A percentile compares a stretch with the other conserved stretches of the same genome.
phyloP scores from a whole-genome alignment of 2,888 invertebrate species.

The Ellobium chinense region DNA sequence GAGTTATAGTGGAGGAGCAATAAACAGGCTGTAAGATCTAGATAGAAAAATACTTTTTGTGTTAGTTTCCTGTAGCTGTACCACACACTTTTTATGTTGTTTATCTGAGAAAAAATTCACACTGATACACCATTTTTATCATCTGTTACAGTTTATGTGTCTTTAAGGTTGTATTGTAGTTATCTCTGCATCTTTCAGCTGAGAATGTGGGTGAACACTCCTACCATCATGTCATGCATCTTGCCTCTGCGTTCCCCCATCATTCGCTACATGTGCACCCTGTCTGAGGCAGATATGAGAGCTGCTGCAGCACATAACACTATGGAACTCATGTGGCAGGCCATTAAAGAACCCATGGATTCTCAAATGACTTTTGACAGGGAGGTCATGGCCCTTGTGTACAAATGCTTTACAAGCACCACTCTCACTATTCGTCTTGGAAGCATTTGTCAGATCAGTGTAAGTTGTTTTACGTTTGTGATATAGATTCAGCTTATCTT shows the following conservation, averaged over 20 bases:
- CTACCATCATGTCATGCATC: conserved; percentile 92
- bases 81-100: too few species aligned
- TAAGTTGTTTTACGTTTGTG: conserved; percentile 79
- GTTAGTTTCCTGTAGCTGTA: too few species aligned
- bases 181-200: conserved; percentile 79
- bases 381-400: conserved; percentile 94
- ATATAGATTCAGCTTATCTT: too few species aligned
- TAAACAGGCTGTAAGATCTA: too few species aligned
- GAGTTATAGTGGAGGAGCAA: too few species aligned
- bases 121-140: too few species aligned
- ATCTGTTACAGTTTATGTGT: too few species aligned
- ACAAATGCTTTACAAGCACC: conserved; percentile 96
- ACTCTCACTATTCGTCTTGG: conserved; percentile 95
- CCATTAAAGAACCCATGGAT: conserved; percentile 90
- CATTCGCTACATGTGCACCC: conserved; percentile 92
- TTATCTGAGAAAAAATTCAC: neutral
- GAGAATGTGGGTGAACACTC: conserved; percentile 95
- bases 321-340: conserved; percentile 98
- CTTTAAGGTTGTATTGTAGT: too few species aligned
- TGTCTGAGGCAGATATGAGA: conserved; percentile 93
- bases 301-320: conserved; percentile 93
- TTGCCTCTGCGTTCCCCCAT: conserved; percentile 92
- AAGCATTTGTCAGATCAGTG: conserved; percentile 96
- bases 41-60: too few species aligned
- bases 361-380: conserved; percentile 86